phyloP scores from a whole-genome alignment of 2,113 vertebrate genomes.

The Syngnathoides biaculeatus region DNA sequence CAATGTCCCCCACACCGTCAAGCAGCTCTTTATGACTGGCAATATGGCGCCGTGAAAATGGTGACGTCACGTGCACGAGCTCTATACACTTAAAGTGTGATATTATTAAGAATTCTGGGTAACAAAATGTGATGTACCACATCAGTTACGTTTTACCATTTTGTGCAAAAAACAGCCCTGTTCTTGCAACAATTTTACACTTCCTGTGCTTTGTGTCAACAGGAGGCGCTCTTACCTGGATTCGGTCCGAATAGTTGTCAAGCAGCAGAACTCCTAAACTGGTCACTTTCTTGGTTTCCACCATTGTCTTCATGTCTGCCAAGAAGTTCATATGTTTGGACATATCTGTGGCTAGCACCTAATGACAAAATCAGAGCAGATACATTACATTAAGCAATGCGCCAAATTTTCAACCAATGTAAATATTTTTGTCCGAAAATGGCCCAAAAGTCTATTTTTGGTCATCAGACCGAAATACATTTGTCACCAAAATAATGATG shows the following conservation, averaged over 20 bases:
- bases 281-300: slow-evolving; percentile 94
- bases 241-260: slow-evolving; percentile 90
- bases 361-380: slow-evolving; percentile 4
- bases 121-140: background rate
- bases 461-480: too few relatives aligned
- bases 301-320: slow-evolving; percentile 92
- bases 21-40: too few relatives aligned
- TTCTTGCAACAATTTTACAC: background rate
- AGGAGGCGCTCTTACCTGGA: slow-evolving; percentile 76
- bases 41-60: too few relatives aligned
- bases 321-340: slow-evolving; percentile 94
- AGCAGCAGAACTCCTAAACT: slow-evolving; percentile 87
- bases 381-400: background rate
- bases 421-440: background rate
- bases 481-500: too few relatives aligned
- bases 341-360: slow-evolving; percentile 94
- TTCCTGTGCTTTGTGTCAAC: background rate
- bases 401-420: background rate
- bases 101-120: background rate
- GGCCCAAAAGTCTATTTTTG: too few relatives aligned
- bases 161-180: background rate
- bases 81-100: too few relatives aligned
- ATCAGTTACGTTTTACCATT: background rate
- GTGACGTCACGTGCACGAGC: too few relatives aligned
- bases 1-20: too few relatives aligned